Base-by-base conservation (phyloP, 2,888 invertebrate species). In the Polylopha cassiicola region DNA sequence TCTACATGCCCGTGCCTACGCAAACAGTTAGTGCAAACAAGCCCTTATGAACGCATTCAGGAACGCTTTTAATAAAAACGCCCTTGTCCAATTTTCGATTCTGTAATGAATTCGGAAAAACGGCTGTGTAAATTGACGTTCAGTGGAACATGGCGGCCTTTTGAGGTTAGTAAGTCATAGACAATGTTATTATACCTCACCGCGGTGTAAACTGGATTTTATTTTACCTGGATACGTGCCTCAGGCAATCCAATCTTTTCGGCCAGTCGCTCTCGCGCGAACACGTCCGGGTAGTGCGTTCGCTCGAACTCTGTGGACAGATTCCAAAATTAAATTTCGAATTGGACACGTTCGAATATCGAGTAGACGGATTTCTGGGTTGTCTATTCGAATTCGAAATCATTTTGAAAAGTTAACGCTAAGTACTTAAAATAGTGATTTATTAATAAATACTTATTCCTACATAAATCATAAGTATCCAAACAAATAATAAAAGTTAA, bases 191-290 rank as follows among this genome's bases (percentile, higher is more conserved):
- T 50, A 47, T 39, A 71, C 70, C 76, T 77, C 67, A 75, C 78
- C 76, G 64, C 65, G 67, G 61, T 70, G 71, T 72, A 80, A 79
- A 78, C 73, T 81, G 80, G 79, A 80, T 67, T 76, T 87, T 87
- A 88, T 90, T 92, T 90, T 91, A 97, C 97, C 95, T 98, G 97
- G 91, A 98, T 98, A 91, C 97, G 92, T 88, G 97, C 97, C 92
- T 97, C 97, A 87, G 97, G 97, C 87, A 98, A 93, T 89, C 95
- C 95, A 87, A 98, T 98, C 91, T 97, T 97, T 88, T 94, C 95
- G 52, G 98, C 97, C 76, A 98, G 90, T 84, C 96, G 89, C 84
- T 98, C 98, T 65, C 98, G 88, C 55, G 97, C 97, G 86, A 97
- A 98, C 57, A 98, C 97, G 87, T 98, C 97, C 50, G 97, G 98